Percentiles rank a stretch among this genome's conserved stretches.
Evolutionary conservation across 2,888 invertebrate species (phyloP).

Genomic region (Hesperia comma): DNA sequence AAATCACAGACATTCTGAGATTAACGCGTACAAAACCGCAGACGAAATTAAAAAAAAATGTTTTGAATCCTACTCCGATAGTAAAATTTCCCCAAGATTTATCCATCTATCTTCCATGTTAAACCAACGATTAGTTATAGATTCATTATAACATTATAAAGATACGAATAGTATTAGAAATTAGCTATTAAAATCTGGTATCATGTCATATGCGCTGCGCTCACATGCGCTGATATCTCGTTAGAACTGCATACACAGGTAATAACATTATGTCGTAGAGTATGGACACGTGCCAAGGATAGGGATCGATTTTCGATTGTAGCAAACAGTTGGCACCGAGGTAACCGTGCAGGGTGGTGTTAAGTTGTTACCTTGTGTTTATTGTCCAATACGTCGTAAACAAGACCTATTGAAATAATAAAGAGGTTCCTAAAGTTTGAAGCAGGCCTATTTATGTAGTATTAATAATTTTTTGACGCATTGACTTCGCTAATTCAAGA

Average conservation of each 20-base stretch:
- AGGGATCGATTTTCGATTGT: constrained; percentile 3
- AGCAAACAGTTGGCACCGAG: background rate
- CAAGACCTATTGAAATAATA: background rate
- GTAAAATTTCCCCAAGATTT: too few relatives aligned
- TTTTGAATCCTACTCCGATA: too few relatives aligned
- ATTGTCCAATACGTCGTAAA: constrained; percentile 2
- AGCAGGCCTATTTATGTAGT: background rate
- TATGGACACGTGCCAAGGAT: constrained; percentile 10
- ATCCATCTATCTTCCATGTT: too few relatives aligned
- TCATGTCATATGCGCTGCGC: background rate
- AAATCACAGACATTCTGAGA: too few relatives aligned
- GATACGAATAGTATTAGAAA: too few relatives aligned
- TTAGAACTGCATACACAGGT: background rate
- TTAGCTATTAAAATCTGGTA: background rate
- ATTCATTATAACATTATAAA: too few relatives aligned
- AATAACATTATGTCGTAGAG: background rate
- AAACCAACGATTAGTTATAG: too few relatives aligned
- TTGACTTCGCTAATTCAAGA: too few relatives aligned
- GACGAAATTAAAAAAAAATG: too few relatives aligned
- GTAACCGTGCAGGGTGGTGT: background rate
- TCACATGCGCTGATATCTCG: background rate
- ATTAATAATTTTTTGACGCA: too few relatives aligned
- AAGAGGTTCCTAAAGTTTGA: background rate
- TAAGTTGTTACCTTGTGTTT: constrained; percentile 5
- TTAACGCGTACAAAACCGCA: too few relatives aligned